These are phyloP conservation scores for Dorcus parallelipipedus DNA, from an alignment of 2,888 invertebrate species.

Conservation along the genomic window DNA sequence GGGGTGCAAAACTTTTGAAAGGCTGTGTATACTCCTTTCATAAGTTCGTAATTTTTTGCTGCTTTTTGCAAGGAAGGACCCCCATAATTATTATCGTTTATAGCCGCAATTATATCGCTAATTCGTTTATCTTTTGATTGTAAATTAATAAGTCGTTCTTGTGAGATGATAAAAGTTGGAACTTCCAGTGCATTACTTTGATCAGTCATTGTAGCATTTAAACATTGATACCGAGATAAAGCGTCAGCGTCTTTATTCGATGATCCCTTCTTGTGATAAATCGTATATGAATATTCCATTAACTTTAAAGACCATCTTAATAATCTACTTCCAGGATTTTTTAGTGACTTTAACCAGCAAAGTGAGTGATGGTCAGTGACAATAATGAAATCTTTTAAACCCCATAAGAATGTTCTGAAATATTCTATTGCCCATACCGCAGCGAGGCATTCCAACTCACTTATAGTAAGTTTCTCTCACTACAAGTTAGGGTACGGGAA, in stretches of 20 bases:
- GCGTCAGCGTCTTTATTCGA: conserved; percentile 13
- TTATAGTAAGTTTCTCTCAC: conserved; percentile 37
- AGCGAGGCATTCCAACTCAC: conserved; percentile 40
- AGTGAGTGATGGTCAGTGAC: conserved; percentile 13
- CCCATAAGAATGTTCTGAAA: conserved; percentile 10
- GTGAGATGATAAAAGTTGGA: no score
- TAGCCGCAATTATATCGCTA: no score
- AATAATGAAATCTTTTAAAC: conserved; percentile 1
- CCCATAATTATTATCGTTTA: no score
- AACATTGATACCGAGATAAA: conserved; percentile 4
- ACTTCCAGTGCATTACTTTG: no score
- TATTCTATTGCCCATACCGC: conserved; percentile 13
- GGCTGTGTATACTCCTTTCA: not conserved
- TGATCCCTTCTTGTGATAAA: conserved; percentile 16
- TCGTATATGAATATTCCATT: conserved; percentile 18
- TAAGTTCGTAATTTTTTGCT: not conserved
- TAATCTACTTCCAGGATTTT: conserved; percentile 13
- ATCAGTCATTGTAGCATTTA: no score
- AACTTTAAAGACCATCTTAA: conserved; percentile 21
- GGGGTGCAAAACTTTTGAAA: no score
- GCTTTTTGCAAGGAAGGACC: not conserved
- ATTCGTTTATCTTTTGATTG: no score
- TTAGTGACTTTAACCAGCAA: conserved; percentile 14
- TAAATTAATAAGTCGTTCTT: no score
- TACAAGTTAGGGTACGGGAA: conserved; percentile 12